Percentiles rank a stretch among this genome's conserved stretches.
phyloP scores from a whole-genome alignment of 1,140 invertebrate genomes.

The Papilio glaucus region DNA sequence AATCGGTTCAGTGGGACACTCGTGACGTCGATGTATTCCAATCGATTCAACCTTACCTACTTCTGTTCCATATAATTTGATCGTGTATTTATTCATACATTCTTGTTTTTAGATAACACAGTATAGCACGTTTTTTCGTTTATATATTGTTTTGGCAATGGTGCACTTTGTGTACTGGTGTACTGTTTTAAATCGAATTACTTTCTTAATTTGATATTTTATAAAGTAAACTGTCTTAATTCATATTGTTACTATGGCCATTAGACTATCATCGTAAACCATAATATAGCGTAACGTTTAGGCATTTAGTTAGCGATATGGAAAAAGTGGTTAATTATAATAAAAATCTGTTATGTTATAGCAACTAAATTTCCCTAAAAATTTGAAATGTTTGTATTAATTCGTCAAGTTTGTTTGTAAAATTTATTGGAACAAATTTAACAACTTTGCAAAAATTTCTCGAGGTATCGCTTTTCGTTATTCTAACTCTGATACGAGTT shows the following conservation, averaged over 20 bases:
- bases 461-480: slow-evolving; percentile 33
- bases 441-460: slow-evolving; percentile 28
- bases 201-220: slow-evolving; percentile 17
- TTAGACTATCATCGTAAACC: too few species aligned
- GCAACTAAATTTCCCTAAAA: background rate
- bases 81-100: slow-evolving; percentile 6
- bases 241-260: too few species aligned
- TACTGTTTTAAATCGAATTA: too few species aligned
- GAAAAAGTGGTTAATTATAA: too few species aligned
- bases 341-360: too few species aligned
- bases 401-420: background rate
- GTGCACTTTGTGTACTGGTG: too few species aligned
- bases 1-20: slow-evolving; percentile 74
- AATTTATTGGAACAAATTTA: background rate
- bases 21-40: slow-evolving; percentile 41
- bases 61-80: background rate
- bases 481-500: slow-evolving; percentile 34
- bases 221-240: background rate
- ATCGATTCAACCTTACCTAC: slow-evolving; percentile 31
- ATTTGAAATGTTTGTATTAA: background rate
- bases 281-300: too few species aligned
- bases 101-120: too few species aligned
- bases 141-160: too few species aligned
- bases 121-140: too few species aligned
- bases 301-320: too few species aligned